phyloP scores from a whole-genome alignment of 2,888 invertebrate species.

The Pasiphila rectangulata region DNA sequence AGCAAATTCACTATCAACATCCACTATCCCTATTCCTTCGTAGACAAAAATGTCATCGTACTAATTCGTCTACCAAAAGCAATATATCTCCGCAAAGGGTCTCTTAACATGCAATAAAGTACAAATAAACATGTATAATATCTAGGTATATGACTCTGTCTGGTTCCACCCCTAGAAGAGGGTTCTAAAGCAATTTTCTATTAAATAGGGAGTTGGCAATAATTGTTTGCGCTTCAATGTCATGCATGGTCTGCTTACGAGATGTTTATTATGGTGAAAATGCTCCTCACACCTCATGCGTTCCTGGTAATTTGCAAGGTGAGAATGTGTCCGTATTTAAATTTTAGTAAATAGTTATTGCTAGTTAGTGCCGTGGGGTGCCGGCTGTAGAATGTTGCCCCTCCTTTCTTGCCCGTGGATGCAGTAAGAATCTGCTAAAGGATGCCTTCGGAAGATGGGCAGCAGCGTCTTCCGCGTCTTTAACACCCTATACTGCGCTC shows the following conservation, averaged over 20 bases:
- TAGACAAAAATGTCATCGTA: background rate
- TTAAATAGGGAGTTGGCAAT: slow-evolving; percentile 25
- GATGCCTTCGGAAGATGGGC: too few relatives aligned
- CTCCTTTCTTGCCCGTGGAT: too few relatives aligned
- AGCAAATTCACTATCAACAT: too few relatives aligned
- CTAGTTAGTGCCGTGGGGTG: too few relatives aligned
- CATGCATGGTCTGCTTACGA: background rate
- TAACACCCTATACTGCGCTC: too few relatives aligned
- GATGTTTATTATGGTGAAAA: too few relatives aligned
- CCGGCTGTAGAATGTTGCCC: too few relatives aligned
- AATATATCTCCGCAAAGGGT: background rate
- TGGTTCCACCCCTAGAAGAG: slow-evolving; percentile 31
- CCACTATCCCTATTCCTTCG: background rate
- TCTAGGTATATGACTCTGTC: slow-evolving; percentile 29
- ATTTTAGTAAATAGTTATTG: too few relatives aligned
- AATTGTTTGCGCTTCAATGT: slow-evolving; percentile 6
- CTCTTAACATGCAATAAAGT: slow-evolving; percentile 23
- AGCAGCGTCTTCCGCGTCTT: too few relatives aligned
- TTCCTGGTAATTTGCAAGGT: background rate
- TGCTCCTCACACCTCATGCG: slow-evolving; percentile 8
- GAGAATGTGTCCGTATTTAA: too few relatives aligned
- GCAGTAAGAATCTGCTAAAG: too few relatives aligned
- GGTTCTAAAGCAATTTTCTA: slow-evolving; percentile 36
- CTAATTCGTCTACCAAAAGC: slow-evolving; percentile 1
- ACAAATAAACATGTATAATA: slow-evolving; percentile 16